Evolutionary conservation across 2,888 invertebrate genomes (phyloP).

Genomic region (Pandemis corylana): DNA sequence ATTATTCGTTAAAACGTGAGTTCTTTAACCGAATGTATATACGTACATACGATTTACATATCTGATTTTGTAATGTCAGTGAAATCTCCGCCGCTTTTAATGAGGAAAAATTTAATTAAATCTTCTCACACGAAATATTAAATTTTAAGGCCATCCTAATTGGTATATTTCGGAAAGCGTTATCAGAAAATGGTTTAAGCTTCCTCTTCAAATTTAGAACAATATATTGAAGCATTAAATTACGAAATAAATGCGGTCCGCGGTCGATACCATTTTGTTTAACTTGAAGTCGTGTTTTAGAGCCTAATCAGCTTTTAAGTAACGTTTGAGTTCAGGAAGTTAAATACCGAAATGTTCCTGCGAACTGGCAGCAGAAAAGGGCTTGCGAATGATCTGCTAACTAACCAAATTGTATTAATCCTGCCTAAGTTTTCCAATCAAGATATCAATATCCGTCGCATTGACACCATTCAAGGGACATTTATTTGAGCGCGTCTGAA

Average conservation of each 20-base stretch:
- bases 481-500: conserved; percentile 21
- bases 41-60: background rate
- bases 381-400: conserved; percentile 4
- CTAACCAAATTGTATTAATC: conserved; percentile 14
- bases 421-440: conserved; percentile 28
- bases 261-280: background rate
- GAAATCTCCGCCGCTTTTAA: background rate
- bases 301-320: conserved; percentile 1
- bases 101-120: background rate
- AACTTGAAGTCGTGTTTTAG: background rate
- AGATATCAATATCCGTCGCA: conserved; percentile 29
- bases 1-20: too few species aligned
- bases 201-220: too few species aligned
- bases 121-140: background rate
- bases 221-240: background rate
- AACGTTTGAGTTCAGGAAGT: conserved; percentile 1
- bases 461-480: conserved; percentile 19
- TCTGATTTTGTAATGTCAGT: background rate
- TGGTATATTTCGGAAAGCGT: too few species aligned
- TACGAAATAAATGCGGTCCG: background rate
- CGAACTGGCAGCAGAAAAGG: background rate
- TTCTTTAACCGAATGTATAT: too few species aligned
- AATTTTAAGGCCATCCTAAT: background rate
- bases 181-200: background rate
- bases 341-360: background rate